Evolutionary conservation across 2,797 vertebrate species (phyloP), one percentile per base, ranked within the genome.

Genomic region (Philypnodon macrostomus): DNA sequence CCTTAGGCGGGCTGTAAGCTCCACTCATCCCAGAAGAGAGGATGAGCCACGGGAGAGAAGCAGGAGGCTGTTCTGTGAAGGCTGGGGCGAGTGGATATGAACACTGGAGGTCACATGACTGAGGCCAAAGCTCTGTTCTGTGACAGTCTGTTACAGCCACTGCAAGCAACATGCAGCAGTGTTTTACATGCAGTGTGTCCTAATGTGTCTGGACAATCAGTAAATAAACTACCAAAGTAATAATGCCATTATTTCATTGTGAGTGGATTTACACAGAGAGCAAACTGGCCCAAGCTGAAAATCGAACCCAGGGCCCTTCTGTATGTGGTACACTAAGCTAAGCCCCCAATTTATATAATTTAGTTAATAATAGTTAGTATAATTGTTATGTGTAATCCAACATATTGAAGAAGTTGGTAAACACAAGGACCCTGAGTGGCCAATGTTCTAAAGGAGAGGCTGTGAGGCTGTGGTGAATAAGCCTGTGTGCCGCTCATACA

Each of bases 81-180:
- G 58, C 56, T 38, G 32, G 50, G 21, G 3, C 44, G 36, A 13
- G 35, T 30, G 51, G n/a, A n/a, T n/a, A n/a, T n/a, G n/a, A n/a
- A n/a, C n/a, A n/a, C n/a, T n/a, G n/a, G 32, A 36, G 17, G 50
- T 42, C 27, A 29, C 27, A 29, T 29, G 27, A 10, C 27, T 29
- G 9, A 29, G 27, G 27, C 27, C 9, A 10, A 8, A 10, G 41
- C n/a, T 34, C 45, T 18, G 40, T 15, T 56, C 45, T 53, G 26
- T 45, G 67, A 73, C 76, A 58, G 69, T n/a, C n/a, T 61, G 65
- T 68, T 55, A 58, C 57, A 68, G 53, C 67, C 58, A 45, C 44
- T 50, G n/a, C n/a, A 66, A 75, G 75, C 72, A 18, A 66, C 85
- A 87, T 89, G 88, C 86, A 73, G 23, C 49, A 42, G 12, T 55